Evolutionary conservation across 2,888 invertebrate species (phyloP).

Genomic region (Pegoplata infirma): DNA sequence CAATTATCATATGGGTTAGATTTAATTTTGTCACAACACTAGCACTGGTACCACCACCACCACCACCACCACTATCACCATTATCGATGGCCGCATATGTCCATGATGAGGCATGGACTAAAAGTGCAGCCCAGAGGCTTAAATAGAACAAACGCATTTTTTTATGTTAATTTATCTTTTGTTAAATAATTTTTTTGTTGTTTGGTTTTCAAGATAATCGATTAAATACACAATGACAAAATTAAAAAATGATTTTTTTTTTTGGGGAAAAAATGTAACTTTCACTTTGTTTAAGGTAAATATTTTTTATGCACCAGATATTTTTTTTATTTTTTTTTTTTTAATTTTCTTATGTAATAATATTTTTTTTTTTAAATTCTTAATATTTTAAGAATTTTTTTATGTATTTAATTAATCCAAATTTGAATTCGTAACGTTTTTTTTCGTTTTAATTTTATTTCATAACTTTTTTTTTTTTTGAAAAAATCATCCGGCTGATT

Average conservation of each 20-base stretch:
- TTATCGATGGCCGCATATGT: slow-evolving; percentile 68
- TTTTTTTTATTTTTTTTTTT: slow-evolving; percentile 26
- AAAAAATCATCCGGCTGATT: too few species aligned
- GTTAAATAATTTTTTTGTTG: background rate
- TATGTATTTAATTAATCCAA: background rate
- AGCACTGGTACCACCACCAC: too few species aligned
- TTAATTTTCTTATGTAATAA: slow-evolving; percentile 38
- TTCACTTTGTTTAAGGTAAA: slow-evolving; percentile 47
- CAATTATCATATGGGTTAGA: slow-evolving; percentile 36
- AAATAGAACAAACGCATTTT: slow-evolving; percentile 30
- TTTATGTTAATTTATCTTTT: slow-evolving; percentile 24
- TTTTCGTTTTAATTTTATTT: background rate
- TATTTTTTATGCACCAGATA: slow-evolving; percentile 41
- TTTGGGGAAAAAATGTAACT: slow-evolving; percentile 50
- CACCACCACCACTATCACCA: slow-evolving; percentile 69
- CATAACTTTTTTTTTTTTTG: background rate
- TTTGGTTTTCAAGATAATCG: background rate
- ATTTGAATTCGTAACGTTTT: slow-evolving; percentile 6
- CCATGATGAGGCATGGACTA: slow-evolving; percentile 41
- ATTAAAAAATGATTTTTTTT: slow-evolving; percentile 23
- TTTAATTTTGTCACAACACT: slow-evolving; percentile 65
- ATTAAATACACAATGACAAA: background rate
- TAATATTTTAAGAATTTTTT: slow-evolving; percentile 4
- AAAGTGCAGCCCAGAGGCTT: slow-evolving; percentile 56
- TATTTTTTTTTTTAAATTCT: slow-evolving; percentile 6